phyloP scores from a whole-genome alignment of 2,113 vertebrate species.

The Upupa epops region DNA sequence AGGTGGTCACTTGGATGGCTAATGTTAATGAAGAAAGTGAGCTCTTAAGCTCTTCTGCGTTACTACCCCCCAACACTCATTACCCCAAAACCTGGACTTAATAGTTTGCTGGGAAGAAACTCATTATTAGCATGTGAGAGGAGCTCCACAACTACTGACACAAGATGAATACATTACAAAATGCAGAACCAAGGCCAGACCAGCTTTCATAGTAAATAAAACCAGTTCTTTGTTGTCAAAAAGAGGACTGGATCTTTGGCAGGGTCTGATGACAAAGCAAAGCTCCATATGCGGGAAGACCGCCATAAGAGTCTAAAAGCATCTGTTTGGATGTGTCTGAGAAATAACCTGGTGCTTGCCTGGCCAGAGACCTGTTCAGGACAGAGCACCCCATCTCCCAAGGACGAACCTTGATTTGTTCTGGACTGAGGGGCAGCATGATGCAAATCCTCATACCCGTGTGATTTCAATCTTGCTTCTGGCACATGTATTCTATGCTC shows the following conservation, averaged over 20 bases:
- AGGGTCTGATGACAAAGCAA: constrained; percentile 34
- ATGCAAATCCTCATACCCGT: neutral
- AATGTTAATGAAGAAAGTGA: neutral
- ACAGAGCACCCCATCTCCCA: neutral
- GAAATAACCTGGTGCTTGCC: neutral
- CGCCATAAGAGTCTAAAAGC: neutral
- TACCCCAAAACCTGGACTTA: neutral
- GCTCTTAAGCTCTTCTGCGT: neutral
- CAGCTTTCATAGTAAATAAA: constrained; percentile 50
- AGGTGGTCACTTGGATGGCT: neutral
- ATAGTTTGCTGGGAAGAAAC: neutral
- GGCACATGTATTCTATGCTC: neutral
- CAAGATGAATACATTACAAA: neutral
- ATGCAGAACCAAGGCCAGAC: neutral
- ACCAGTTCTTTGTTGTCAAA: constrained; percentile 43
- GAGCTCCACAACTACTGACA: neutral
- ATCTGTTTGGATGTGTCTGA: neutral
- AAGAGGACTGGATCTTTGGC: constrained; percentile 34
- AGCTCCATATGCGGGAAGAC: constrained; percentile 23
- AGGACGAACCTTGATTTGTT: neutral
- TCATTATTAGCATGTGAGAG: neutral
- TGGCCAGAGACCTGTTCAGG: neutral
- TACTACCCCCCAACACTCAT: accelerated
- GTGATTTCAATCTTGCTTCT: neutral
- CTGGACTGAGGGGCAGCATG: neutral